A percentile compares a stretch with the other conserved stretches of the same genome.
Evolutionary conservation across 2,113 vertebrate genomes (phyloP).

Genomic region (Actinemys pallida): DNA sequence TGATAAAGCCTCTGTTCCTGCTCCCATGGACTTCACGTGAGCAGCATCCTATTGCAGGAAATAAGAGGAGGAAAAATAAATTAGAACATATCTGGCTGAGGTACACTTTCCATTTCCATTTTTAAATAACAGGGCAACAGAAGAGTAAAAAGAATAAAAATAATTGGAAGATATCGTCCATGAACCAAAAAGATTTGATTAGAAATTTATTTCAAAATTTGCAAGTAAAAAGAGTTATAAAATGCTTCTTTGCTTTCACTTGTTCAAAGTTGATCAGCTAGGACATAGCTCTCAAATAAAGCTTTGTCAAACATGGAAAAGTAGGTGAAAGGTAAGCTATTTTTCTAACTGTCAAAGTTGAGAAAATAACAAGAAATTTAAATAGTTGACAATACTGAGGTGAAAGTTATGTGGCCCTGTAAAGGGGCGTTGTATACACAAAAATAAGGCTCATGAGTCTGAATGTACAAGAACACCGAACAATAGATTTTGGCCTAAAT

Average conservation of each 20-base stretch:
- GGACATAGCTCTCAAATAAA: not conserved
- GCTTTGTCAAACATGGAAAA: not conserved
- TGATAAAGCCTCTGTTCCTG: not conserved
- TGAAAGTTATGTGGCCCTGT: not conserved
- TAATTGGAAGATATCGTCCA: not conserved
- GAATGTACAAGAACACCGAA: not conserved
- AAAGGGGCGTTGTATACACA: not conserved
- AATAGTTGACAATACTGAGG: not conserved
- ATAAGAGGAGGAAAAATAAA: constrained; percentile 9
- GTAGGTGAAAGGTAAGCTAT: not conserved
- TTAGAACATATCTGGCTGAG: not conserved
- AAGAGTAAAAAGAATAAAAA: constrained; percentile 2
- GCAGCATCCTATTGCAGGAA: constrained; percentile 20
- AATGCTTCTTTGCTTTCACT: not conserved
- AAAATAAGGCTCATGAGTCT: not conserved
- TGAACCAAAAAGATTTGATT: not conserved
- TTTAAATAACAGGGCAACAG: constrained; percentile 2
- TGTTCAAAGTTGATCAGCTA: not conserved
- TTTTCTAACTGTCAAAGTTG: not conserved
- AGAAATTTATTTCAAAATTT: constrained; percentile 11
- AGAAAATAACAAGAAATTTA: not conserved
- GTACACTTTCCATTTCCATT: not conserved
- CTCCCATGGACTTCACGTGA: not conserved
- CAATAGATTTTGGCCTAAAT: not conserved
- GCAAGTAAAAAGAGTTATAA: not conserved